These are phyloP conservation scores for Apomyelois bistriatella DNA, from an alignment of 2,888 invertebrate genomes.

Conservation along the genomic window DNA sequence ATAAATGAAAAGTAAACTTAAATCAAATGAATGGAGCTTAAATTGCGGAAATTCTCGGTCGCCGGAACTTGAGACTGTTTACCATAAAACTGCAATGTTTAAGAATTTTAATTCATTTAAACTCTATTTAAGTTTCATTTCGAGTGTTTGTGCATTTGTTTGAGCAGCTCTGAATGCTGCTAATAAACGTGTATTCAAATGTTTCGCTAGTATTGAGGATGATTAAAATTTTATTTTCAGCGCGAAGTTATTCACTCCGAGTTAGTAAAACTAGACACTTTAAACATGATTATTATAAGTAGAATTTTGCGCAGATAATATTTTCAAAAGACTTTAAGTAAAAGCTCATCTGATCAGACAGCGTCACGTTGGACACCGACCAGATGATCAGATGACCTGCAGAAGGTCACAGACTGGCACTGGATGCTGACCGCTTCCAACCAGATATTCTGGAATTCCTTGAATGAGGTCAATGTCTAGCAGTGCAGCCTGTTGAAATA, in stretches of 20 bases:
- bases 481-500: too few species aligned
- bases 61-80: conserved; percentile 6
- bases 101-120: conserved; percentile 12
- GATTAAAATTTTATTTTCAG: too few species aligned
- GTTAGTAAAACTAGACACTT: background rate
- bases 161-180: background rate
- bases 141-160: conserved; percentile 2
- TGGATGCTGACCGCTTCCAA: too few species aligned
- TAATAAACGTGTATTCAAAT: background rate
- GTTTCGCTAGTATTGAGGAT: background rate
- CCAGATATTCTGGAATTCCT: too few species aligned
- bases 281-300: too few species aligned
- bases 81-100: conserved; percentile 14
- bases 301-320: too few species aligned
- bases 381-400: too few species aligned
- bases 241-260: background rate
- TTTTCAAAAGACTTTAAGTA: too few species aligned
- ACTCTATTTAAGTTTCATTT: conserved; percentile 7
- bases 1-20: conserved; percentile 32
- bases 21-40: conserved; percentile 15
- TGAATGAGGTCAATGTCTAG: too few species aligned
- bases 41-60: conserved; percentile 7
- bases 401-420: too few species aligned
- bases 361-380: too few species aligned
- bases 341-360: too few species aligned